Conservation (phyloP, 2,797 vertebrate species). For the Pipistrellus pygmaeus region DNA sequence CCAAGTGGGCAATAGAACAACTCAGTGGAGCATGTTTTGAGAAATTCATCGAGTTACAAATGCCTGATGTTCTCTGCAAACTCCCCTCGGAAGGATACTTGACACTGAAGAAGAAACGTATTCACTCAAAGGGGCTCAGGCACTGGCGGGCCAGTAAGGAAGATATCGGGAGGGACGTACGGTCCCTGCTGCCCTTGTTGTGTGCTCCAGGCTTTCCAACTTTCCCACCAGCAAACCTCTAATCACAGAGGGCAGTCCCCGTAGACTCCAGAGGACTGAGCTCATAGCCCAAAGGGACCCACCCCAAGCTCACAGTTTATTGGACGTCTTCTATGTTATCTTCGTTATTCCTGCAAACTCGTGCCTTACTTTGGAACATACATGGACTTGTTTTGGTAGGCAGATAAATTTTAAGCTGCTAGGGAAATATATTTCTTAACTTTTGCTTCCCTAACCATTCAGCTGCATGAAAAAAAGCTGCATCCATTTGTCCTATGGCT, state of each 20-base stretch:
- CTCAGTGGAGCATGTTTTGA: not conserved
- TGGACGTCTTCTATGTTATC: not conserved
- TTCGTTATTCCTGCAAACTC: constrained; percentile 1
- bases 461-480: not conserved
- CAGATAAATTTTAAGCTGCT: not conserved
- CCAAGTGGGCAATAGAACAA: not conserved
- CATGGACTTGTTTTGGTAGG: not conserved
- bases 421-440: not conserved
- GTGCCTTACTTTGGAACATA: not conserved
- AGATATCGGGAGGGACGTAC: not conserved
- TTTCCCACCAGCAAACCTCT: not conserved
- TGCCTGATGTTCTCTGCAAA: not conserved
- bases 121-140: not conserved
- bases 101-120: not conserved
- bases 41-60: not conserved
- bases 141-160: no score
- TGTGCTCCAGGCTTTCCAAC: not conserved
- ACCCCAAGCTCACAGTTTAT: not conserved
- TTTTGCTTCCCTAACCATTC: not conserved
- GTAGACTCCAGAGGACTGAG: not conserved
- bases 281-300: not conserved
- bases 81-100: not conserved
- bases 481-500: not conserved
- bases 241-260: not conserved
- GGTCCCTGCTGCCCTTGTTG: not conserved